A percentile compares a stretch with the other conserved stretches of the same genome.
phyloP scores from a whole-genome alignment of 2,113 vertebrate genomes.

The Lasiurus borealis region DNA sequence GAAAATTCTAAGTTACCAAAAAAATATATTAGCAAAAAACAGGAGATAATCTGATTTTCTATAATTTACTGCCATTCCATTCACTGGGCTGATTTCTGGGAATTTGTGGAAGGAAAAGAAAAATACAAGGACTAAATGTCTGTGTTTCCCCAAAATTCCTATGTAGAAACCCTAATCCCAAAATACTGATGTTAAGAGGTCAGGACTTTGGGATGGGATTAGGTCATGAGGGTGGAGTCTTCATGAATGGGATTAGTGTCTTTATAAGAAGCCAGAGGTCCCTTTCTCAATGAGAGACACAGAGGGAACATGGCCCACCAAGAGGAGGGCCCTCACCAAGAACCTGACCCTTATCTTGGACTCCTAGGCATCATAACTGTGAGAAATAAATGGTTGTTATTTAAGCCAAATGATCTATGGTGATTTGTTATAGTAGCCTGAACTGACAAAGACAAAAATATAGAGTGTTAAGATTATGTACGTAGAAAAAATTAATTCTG shows the following conservation, averaged over 20 bases:
- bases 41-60: neutral
- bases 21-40: neutral
- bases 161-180: neutral
- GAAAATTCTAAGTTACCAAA: conserved; percentile 13
- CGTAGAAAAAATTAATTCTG: neutral
- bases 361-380: neutral
- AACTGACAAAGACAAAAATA: neutral
- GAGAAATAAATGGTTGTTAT: neutral
- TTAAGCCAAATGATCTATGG: neutral
- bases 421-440: neutral
- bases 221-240: neutral
- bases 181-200: neutral
- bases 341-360: neutral
- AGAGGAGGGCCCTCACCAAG: neutral
- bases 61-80: neutral
- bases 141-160: neutral
- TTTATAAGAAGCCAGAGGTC: neutral
- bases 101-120: neutral
- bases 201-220: neutral
- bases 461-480: neutral
- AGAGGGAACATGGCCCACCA: neutral
- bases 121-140: neutral
- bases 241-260: neutral
- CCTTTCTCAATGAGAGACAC: neutral
- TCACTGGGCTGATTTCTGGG: neutral